Conservation (phyloP, 2,888 invertebrate species). For the Keiferia lycopersicella region DNA sequence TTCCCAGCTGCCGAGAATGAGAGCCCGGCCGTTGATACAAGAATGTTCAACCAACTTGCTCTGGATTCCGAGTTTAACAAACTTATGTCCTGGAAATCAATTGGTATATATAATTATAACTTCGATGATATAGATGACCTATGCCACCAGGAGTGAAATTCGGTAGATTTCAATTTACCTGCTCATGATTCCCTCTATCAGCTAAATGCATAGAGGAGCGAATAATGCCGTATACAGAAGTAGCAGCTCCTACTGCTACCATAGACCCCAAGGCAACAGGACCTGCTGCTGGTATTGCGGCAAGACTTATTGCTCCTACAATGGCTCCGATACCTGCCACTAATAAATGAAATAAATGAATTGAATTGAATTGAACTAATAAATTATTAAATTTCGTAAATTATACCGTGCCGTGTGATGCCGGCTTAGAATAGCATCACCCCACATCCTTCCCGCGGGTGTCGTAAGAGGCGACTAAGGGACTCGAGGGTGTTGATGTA, state of each 20-base stretch:
- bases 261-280: conserved; percentile 34
- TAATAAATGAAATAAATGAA: conserved; percentile 2
- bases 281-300: conserved; percentile 26
- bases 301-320: conserved; percentile 36
- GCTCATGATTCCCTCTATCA: conserved; percentile 59
- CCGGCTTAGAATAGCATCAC: too few relatives aligned
- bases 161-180: conserved; percentile 57
- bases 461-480: too few relatives aligned
- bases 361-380: too few relatives aligned
- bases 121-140: too few relatives aligned
- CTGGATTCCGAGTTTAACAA: conserved; percentile 60
- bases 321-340: conserved; percentile 40
- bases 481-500: too few relatives aligned
- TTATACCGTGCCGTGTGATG: too few relatives aligned
- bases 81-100: conserved; percentile 42
- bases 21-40: conserved; percentile 63
- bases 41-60: conserved; percentile 67
- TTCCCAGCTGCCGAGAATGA: conserved; percentile 63
- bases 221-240: conserved; percentile 60
- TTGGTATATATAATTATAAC: neutral
- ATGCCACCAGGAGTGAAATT: neutral
- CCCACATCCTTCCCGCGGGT: too few relatives aligned
- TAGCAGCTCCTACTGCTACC: conserved; percentile 41
- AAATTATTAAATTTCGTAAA: too few relatives aligned
- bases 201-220: conserved; percentile 51